phyloP scores from a whole-genome alignment of 2,888 invertebrate genomes.

The Aelia acuminata region DNA sequence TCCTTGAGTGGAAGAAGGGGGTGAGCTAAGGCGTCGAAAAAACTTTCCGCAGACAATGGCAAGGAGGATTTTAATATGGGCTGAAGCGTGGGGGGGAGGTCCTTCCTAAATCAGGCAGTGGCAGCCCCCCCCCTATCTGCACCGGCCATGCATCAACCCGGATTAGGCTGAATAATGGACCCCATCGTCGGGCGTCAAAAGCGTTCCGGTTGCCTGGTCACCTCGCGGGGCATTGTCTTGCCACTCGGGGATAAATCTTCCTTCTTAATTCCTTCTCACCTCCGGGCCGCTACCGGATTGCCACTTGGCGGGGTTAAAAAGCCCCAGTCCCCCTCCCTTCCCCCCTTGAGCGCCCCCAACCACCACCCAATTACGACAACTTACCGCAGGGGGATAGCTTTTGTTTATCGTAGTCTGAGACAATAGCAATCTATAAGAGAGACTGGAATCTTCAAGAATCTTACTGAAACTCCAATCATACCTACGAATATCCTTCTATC shows the following conservation, averaged over 20 bases:
- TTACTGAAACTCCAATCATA: too few relatives aligned
- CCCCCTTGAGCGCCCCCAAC: not conserved
- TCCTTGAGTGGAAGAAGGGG: conserved; percentile 56
- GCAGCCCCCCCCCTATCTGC: conserved; percentile 58
- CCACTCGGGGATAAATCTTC: not conserved
- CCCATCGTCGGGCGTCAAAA: conserved; percentile 50
- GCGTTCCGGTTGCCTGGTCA: conserved; percentile 51
- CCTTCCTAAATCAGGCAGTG: conserved; percentile 61
- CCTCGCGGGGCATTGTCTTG: not conserved
- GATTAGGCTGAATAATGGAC: conserved; percentile 65
- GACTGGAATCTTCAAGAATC: too few relatives aligned
- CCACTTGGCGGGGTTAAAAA: conserved; percentile 19
- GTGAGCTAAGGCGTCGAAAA: conserved; percentile 27
- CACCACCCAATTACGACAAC: not conserved
- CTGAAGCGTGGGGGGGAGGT: conserved; percentile 26
- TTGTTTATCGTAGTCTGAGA: not conserved
- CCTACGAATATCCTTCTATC: too few relatives aligned
- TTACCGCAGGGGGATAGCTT: not conserved
- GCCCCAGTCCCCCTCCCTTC: not conserved
- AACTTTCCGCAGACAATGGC: conserved; percentile 46
- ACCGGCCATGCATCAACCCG: conserved; percentile 64
- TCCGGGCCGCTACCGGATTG: not conserved
- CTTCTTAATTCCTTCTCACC: conserved; percentile 42
- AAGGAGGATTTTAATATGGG: conserved; percentile 62
- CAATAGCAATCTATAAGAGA: not conserved